Evolutionary conservation across 2,797 vertebrate species (phyloP).

Genomic region (Garrulus glandarius): DNA sequence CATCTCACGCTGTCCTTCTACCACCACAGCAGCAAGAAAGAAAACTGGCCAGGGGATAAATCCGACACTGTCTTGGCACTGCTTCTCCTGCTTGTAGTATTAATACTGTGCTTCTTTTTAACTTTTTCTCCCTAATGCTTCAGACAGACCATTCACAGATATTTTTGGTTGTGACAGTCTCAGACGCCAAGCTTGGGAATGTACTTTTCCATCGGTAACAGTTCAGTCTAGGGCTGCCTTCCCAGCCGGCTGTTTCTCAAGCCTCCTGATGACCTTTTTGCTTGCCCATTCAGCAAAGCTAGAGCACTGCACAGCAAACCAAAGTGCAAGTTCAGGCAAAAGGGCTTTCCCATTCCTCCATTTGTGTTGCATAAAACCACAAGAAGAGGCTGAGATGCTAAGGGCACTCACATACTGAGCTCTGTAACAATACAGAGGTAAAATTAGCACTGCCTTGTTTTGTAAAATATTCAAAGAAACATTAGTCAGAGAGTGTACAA

Average conservation of each 20-base stretch:
- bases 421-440: not conserved
- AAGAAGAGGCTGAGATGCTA: not conserved
- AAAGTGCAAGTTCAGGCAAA: not conserved
- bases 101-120: slow-evolving; percentile 5
- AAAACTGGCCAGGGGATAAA: not conserved
- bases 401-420: not conserved
- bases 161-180: slow-evolving; percentile 5
- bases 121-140: not conserved
- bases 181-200: not conserved
- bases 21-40: not conserved
- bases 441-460: not conserved
- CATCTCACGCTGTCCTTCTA: not conserved
- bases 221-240: not conserved
- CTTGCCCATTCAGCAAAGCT: not conserved
- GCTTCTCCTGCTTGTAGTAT: not conserved
- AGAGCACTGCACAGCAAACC: not conserved
- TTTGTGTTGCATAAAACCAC: not conserved
- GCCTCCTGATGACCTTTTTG: not conserved
- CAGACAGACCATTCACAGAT: not conserved
- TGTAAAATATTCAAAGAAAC: not conserved
- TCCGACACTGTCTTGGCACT: not conserved
- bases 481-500: not conserved
- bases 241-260: not conserved
- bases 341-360: not conserved
- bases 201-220: slow-evolving; percentile 19